phyloP scores from a whole-genome alignment of 2,797 vertebrate species.

The Melanotaenia boesemani region DNA sequence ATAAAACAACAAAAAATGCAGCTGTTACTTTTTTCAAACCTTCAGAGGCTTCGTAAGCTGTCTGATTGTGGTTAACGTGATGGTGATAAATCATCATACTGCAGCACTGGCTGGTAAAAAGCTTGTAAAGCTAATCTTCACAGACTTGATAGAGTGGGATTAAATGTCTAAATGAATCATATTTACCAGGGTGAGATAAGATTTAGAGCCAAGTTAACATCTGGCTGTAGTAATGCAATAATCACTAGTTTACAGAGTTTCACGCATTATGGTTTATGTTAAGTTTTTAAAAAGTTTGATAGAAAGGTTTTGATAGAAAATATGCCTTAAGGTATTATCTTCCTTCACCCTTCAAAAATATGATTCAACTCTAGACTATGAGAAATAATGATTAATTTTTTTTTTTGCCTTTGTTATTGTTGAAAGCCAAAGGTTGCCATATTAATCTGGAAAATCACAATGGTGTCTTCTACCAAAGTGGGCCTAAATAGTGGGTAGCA shows the following conservation, averaged over 20 bases:
- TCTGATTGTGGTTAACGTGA: neutral
- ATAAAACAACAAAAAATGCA: neutral
- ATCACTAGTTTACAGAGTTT: neutral
- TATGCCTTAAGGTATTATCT: neutral
- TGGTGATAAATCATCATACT: neutral
- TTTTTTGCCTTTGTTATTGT: conserved; percentile 3
- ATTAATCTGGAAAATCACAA: conserved; percentile 11
- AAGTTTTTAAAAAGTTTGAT: neutral
- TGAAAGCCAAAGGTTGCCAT: conserved; percentile 8
- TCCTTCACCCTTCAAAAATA: neutral
- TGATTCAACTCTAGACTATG: neutral
- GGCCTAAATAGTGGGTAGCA: conserved; percentile 24
- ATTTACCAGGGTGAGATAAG: neutral
- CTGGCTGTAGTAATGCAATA: neutral
- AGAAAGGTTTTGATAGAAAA: too few relatives aligned
- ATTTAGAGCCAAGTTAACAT: neutral
- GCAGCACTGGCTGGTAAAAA: neutral
- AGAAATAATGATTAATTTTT: neutral
- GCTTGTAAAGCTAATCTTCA: neutral
- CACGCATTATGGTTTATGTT: neutral
- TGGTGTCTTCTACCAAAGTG: conserved; percentile 13
- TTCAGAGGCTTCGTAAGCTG: neutral
- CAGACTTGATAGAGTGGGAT: neutral
- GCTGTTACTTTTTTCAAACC: neutral
- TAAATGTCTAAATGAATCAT: neutral